These are phyloP conservation scores for Myodes glareolus DNA, from an alignment of 2,113 vertebrate genomes.

Conservation along the genomic window DNA sequence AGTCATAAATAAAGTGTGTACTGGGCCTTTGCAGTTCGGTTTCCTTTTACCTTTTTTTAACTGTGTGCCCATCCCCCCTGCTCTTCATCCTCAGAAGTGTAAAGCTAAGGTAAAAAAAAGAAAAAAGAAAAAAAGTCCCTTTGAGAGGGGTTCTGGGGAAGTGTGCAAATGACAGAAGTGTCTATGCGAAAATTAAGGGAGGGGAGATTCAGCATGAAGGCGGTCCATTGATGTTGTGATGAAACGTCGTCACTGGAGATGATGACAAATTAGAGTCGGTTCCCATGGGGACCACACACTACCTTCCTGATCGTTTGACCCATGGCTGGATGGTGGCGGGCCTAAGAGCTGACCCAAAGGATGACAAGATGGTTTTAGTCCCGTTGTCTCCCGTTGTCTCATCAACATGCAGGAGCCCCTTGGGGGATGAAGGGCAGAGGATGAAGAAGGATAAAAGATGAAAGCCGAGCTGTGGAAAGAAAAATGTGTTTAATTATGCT, in stretches of 20 bases:
- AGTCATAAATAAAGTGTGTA: conserved; percentile 81
- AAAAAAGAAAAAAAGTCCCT: neutral
- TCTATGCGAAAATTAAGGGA: conserved; percentile 83
- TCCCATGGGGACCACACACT: conserved; percentile 80
- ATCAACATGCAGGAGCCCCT: conserved; percentile 72
- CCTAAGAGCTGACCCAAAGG: conserved; percentile 64
- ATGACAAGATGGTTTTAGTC: conserved; percentile 76
- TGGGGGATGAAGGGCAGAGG: conserved; percentile 67
- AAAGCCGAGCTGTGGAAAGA: conserved; percentile 72
- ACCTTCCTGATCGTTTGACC: conserved; percentile 81
- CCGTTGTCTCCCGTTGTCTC: conserved; percentile 41
- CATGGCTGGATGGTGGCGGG: conserved; percentile 70
- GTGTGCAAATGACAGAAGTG: conserved; percentile 80
- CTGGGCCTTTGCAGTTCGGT: conserved; percentile 62
- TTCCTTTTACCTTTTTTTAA: conserved; percentile 59
- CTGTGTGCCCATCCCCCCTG: neutral
- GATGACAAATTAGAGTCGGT: conserved; percentile 82
- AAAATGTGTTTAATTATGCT: conserved; percentile 72
- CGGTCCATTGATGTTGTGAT: conserved; percentile 84
- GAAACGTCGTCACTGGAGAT: conserved; percentile 85
- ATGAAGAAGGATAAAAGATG: conserved; percentile 70
- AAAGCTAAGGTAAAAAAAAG: conserved; percentile 74
- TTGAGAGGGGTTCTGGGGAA: conserved; percentile 70
- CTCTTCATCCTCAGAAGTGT: conserved; percentile 77
- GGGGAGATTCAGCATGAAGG: conserved; percentile 69